These are phyloP conservation scores for Epirrhoe alternata DNA, from an alignment of 2,888 invertebrate species.

Conservation along the genomic window DNA sequence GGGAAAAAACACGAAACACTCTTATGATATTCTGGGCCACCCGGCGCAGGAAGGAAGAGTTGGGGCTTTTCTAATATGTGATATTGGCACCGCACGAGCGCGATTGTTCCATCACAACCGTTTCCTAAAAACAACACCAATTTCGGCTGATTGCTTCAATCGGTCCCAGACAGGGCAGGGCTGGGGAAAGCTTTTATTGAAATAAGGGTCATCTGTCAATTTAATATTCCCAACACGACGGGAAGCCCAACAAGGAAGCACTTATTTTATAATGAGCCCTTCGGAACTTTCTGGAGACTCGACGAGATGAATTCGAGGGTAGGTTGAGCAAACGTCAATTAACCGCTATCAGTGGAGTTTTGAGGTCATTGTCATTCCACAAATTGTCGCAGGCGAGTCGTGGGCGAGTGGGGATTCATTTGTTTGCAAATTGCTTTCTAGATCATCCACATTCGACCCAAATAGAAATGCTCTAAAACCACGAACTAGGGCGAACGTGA, in stretches of 20 bases:
- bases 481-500: constrained; percentile 7
- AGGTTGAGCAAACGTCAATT: constrained; percentile 17
- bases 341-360: constrained; percentile 15
- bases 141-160: constrained; percentile 9
- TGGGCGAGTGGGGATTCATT: constrained; percentile 16
- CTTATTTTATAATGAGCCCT: not conserved
- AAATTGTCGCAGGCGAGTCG: constrained; percentile 16
- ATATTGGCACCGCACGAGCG: not conserved
- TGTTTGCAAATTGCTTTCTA: constrained; percentile 11
- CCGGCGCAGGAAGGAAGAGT: not conserved
- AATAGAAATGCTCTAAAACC: not conserved
- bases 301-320: constrained; percentile 4
- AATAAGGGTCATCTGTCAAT: constrained; percentile 9
- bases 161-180: constrained; percentile 6
- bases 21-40: too few relatives aligned
- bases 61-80: not conserved
- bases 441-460: constrained; percentile 17
- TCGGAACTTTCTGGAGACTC: not conserved
- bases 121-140: constrained; percentile 16
- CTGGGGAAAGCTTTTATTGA: constrained; percentile 17
- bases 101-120: not conserved
- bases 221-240: not conserved
- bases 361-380: constrained; percentile 25
- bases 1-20: too few relatives aligned
- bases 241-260: constrained; percentile 10